Evolutionary conservation across 2,113 vertebrate genomes (phyloP).

Genomic region (Sylvia atricapilla): DNA sequence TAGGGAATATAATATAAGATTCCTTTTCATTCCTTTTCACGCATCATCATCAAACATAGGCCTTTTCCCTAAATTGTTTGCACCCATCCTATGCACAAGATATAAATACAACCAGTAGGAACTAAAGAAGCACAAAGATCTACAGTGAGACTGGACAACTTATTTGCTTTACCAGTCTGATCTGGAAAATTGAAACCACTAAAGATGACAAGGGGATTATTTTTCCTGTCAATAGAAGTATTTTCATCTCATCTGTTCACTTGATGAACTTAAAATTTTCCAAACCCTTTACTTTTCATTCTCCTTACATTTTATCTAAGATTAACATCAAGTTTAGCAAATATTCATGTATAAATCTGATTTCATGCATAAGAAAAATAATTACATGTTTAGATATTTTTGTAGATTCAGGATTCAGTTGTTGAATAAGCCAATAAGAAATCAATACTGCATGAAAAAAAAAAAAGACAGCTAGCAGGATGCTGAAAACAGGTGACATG

Average conservation of each 20-base stretch:
- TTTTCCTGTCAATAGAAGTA: not conserved
- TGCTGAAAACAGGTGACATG: not conserved
- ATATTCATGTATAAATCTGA: not conserved
- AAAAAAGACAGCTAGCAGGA: not conserved
- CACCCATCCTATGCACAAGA: not conserved
- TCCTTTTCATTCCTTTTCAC: not conserved
- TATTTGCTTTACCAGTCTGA: not conserved
- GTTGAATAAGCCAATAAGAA: not conserved
- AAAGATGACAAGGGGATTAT: not conserved
- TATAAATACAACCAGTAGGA: not conserved
- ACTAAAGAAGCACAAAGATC: not conserved
- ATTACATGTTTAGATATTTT: not conserved
- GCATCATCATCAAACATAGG: not conserved
- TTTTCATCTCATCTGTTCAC: not conserved
- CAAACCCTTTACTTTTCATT: not conserved
- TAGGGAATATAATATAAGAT: not conserved
- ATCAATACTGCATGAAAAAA: not conserved
- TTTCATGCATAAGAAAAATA: not conserved
- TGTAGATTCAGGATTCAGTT: not conserved
- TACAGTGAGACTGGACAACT: not conserved
- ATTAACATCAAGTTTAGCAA: not conserved
- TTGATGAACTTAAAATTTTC: not conserved
- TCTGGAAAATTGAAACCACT: not conserved
- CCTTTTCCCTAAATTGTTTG: not conserved
- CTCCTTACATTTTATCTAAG: not conserved